A percentile compares a stretch with the other conserved stretches of the same genome.
These are phyloP conservation scores for Callimorpha dominula DNA, from an alignment of 2,888 invertebrate genomes.

Conservation along the genomic window DNA sequence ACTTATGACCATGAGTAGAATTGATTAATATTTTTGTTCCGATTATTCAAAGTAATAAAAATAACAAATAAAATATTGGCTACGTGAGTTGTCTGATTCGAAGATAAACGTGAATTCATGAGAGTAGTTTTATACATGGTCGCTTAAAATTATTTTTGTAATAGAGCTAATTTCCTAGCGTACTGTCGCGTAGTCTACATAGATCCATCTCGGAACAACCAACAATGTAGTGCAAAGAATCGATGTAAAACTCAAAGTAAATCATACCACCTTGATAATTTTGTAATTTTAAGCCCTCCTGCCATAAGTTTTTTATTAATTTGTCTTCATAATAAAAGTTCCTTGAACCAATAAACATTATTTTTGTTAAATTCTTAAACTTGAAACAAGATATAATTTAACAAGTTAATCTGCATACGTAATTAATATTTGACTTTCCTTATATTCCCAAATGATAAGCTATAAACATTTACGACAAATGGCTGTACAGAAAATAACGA, in stretches of 20 bases:
- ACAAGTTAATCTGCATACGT: conserved; percentile 38
- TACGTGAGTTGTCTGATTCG: conserved; percentile 32
- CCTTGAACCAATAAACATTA: conserved; percentile 29
- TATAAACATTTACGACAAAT: conserved; percentile 37
- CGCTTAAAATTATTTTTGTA: conserved; percentile 25
- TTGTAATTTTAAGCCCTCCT: background rate
- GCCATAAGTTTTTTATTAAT: background rate
- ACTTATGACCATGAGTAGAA: conserved; percentile 28
- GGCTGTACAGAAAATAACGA: conserved; percentile 33
- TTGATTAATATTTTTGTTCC: conserved; percentile 47
- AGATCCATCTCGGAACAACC: conserved; percentile 59
- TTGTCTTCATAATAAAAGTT: conserved; percentile 14
- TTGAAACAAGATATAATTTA: conserved; percentile 38
- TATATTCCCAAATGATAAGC: conserved; percentile 36
- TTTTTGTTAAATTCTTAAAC: conserved; percentile 24
- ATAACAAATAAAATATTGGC: conserved; percentile 38
- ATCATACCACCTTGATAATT: conserved; percentile 30
- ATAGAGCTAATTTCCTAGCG: conserved; percentile 53
- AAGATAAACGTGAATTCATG: conserved; percentile 30
- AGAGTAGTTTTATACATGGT: conserved; percentile 14
- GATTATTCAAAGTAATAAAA: conserved; percentile 42
- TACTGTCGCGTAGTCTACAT: conserved; percentile 47
- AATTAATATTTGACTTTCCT: conserved; percentile 45
- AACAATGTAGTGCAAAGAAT: conserved; percentile 57
- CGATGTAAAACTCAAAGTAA: conserved; percentile 48